These are phyloP conservation scores for Manis crassicaudata DNA, from an alignment of 2,797 vertebrate species.

Conservation along the genomic window DNA sequence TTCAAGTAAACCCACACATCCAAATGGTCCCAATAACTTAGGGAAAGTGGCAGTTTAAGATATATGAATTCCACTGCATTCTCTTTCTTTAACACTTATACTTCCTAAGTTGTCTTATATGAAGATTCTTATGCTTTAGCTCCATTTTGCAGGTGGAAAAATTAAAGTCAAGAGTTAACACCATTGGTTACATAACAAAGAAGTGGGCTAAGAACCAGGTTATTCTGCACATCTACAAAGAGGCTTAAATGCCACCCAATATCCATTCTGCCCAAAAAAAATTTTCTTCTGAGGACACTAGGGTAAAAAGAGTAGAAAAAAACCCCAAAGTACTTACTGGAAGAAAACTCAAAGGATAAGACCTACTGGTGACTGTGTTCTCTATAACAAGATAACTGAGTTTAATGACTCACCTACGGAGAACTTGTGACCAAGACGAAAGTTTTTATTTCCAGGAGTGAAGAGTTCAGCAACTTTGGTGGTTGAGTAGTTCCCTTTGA, in stretches of 20 bases:
- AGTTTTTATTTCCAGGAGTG: conserved; percentile 57
- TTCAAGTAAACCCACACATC: background rate
- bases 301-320: background rate
- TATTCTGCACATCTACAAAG: background rate
- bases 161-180: background rate
- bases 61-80: background rate
- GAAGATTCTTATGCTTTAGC: background rate
- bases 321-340: background rate
- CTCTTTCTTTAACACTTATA: background rate
- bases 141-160: background rate
- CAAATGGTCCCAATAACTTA: background rate
- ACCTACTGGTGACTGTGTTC: background rate
- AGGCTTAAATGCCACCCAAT: background rate
- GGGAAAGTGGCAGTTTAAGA: background rate
- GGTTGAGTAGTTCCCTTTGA: conserved; percentile 19
- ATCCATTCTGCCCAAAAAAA: background rate
- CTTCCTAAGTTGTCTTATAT: background rate
- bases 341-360: background rate
- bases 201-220: background rate
- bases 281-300: background rate
- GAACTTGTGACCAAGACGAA: conserved; percentile 24
- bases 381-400: background rate
- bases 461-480: background rate
- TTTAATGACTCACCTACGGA: conserved; percentile 72
- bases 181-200: background rate